Base-by-base conservation (phyloP, 1,140 invertebrate genomes). In the Sitophilus oryzae region DNA sequence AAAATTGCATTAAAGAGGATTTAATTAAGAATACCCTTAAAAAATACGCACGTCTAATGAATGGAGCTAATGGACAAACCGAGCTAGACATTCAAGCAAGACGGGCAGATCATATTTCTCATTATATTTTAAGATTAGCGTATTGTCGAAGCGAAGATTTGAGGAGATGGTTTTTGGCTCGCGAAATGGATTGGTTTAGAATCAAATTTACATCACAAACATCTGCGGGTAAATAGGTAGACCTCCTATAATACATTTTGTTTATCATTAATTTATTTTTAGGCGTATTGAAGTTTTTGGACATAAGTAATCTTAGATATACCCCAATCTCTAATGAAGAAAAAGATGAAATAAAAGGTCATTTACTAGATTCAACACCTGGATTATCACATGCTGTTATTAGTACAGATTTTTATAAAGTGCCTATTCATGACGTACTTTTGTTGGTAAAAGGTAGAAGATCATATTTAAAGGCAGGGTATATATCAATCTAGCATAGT, bases 141-240 rank as follows among this genome's bases (percentile, higher is more conserved):
- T 97, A 92, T 76, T 96, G 91, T 66, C 76, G 84, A 51, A 87
- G 88, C 11, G 87, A 93, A 56, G 90, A 96, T 47, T 76, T 91
- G 18, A 75, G 85, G 25, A 78, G 84, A 45, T 98, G 95, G 93
- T 96, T 97, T 68, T 76, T 96, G 9, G 71, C 78, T 20, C 81
- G 90, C 58, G 96, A 99, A 79, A 69, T 89, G 36, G 94, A 98
- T 65, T 76, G 96, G 14, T 97, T 99, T 64, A 82, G 83, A 68
- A 83, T 89, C 66, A 81, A 91, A 64, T 95, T 95, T 71, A 73
- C 74, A 5, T 76, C 76, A 2, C 76, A 89, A 61, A 79, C 74
- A 41, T 72, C 76, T 37, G 74, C 80, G 41, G 82, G 82, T 23
- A 78, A 16, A 42, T 3, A 42, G 6, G 20, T 9, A 20, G 3